Evolutionary conservation across 2,113 vertebrate species (phyloP).

Genomic region (Lycaon pictus): DNA sequence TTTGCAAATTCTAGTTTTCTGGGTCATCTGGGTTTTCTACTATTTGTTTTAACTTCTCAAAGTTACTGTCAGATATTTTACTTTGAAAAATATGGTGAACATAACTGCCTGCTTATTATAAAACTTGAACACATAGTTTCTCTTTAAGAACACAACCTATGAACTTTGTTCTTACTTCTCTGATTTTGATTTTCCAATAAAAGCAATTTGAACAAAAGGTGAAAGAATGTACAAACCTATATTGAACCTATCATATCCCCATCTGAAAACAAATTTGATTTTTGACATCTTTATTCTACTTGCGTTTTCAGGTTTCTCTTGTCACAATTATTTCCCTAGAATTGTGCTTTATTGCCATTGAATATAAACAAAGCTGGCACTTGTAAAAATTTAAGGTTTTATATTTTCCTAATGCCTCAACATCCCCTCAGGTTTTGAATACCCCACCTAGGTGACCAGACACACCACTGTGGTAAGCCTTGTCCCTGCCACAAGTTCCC

Average conservation of each 20-base stretch:
- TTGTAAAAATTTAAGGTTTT: not conserved
- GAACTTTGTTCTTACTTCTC: not conserved
- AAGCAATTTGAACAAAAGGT: slow-evolving; percentile 4
- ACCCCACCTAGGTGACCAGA: not conserved
- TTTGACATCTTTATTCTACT: not conserved
- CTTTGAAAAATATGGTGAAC: not conserved
- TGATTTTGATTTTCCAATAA: not conserved
- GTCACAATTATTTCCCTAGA: not conserved
- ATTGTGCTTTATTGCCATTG: not conserved
- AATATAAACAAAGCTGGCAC: not conserved
- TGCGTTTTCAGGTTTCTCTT: not conserved
- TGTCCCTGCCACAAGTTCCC: not conserved
- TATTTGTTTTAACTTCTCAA: not conserved
- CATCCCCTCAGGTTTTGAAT: not conserved
- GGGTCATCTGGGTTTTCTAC: not conserved
- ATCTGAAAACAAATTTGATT: not conserved
- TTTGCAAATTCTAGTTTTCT: not conserved
- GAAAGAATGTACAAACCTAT: not conserved
- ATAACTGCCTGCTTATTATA: not conserved
- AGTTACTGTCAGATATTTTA: not conserved
- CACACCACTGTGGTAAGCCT: not conserved
- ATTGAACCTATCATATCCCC: not conserved
- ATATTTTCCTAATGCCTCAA: not conserved
- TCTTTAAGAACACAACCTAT: not conserved
- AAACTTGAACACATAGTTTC: not conserved